Base-by-base conservation (phyloP, 2,888 invertebrate species). In the Lycophotia porphyrea region DNA sequence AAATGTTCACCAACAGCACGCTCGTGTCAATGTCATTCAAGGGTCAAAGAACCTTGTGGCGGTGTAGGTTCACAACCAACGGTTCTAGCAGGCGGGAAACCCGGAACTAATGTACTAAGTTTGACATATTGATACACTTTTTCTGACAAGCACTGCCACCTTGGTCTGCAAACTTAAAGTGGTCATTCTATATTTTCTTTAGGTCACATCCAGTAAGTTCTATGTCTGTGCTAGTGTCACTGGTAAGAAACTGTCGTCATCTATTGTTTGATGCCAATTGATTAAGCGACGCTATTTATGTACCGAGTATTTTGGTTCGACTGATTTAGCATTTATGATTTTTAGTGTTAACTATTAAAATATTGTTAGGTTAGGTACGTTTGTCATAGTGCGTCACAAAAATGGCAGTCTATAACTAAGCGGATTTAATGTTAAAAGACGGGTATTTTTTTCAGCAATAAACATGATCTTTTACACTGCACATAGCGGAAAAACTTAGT, bases 231-330 rank as follows among this genome's bases (percentile, higher is more conserved):
- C 71, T 70, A 42, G 72, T 83, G 81, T 87, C 83, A 83, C 88
- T 88, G 84, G 84, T 87, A 81, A 84, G 82, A 80, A 75, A 61
- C 74, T 70, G 65, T 80, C 78, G 82, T 86, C 89, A 86, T 68
- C 80, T 49, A 84, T 85, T 86, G 88, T 87, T 64, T 81, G 89
- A 86, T 90, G 91, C 90, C 90, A 91, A 91, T 89, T 88, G 80
- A 90, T 83, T 71, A 78, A 74, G 71, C 71, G 78, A 68, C 9
- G 64, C 84, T 90, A 90, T 90, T 89, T 88, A 74, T 85, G 88
- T 83, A 42, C 44, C 8, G 36, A 81, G 72, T 86, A 90, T 87
- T 87, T 88, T 68, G 69, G 81, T 82, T 67, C 71, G 66, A 69
- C 60, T 44, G 74, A 84, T 83, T 74, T 65, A 72, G 60, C 58